Evolutionary conservation across 2,888 invertebrate species (phyloP), one percentile per base, ranked within the genome.

Genomic region (Tenthredo livida): DNA sequence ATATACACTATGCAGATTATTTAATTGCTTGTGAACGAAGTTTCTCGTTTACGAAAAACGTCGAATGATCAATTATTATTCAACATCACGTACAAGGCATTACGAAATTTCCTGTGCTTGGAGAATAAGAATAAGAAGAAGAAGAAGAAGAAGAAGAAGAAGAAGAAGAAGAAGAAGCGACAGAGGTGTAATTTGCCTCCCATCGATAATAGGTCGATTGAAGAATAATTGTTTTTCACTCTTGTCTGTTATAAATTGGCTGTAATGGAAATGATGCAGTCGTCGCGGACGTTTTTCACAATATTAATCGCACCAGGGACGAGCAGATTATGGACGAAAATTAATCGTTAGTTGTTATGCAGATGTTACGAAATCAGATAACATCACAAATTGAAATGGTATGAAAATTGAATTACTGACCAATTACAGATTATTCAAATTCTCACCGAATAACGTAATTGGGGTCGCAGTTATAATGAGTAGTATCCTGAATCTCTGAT

Each of bases 141-240:
- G 9, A 12, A 43, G 9, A 40, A 43, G 17, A 25, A 25, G 12
- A 43, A 43, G 0, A 40, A 37, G 37, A 37, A 37, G 2, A 43
- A 73, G 72, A 21, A 43, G 43, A 12, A 43, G 9, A 12, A 43
- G 9, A 40, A 43, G 17, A 73, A 21, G 12, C 0, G 12, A 17
- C 29, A 72, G 72, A 73, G 72, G 43, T 73, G 43, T 21, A 21
- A 43, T 73, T 73, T 21, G 21, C 12, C 43, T 73, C n/a, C 72
- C n/a, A 73, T 73, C 72, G 40, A 73, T 73, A 43, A 73, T n/a
- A 54, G n/a, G 10, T 43, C 72, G 72, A 73, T 40, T 10, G 4
- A 40, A 43, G 43, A 40, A 54, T 54, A 54, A 43, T 37, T 72
- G 21, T 40, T 40, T 72, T 70, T 5, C 72, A 43, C n/a, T 72